Conservation (phyloP, 2,113 vertebrate species). For the Syngnathus floridae region DNA sequence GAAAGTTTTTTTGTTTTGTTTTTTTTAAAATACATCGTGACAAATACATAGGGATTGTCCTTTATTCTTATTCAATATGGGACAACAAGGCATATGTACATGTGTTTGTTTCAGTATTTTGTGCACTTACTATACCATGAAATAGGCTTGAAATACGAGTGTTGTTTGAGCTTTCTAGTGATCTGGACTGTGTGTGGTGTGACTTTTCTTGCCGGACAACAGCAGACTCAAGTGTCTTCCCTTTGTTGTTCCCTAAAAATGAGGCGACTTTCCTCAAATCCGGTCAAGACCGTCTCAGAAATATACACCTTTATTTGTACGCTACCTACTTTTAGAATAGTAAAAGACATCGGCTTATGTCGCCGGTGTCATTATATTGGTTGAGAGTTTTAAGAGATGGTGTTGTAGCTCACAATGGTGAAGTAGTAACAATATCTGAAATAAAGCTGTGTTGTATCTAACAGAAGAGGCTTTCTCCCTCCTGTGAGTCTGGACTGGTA, state of each 20-base stretch:
- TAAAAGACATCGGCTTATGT: conserved; percentile 34
- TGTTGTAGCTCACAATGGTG: conserved; percentile 57
- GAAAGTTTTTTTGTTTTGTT: conserved; percentile 28
- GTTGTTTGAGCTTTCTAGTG: conserved; percentile 72
- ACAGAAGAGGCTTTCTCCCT: conserved; percentile 45
- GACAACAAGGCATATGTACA: conserved; percentile 61
- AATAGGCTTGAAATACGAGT: conserved; percentile 76
- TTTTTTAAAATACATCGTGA: conserved; percentile 58
- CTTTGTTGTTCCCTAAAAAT: conserved; percentile 60
- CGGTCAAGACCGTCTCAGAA: conserved; percentile 34
- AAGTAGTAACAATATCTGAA: conserved; percentile 61
- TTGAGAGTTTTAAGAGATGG: conserved; percentile 44
- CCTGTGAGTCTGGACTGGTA: conserved; percentile 65
- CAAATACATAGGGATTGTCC: conserved; percentile 59
- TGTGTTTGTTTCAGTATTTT: conserved; percentile 70
- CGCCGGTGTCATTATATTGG: conserved; percentile 39
- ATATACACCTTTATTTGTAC: conserved; percentile 51
- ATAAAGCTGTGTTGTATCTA: conserved; percentile 63
- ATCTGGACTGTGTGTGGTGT: conserved; percentile 73
- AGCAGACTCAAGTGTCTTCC: conserved; percentile 64
- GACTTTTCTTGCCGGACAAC: conserved; percentile 69
- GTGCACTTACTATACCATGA: conserved; percentile 76
- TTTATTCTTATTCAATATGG: conserved; percentile 62
- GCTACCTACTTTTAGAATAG: conserved; percentile 53
- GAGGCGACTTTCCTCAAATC: conserved; percentile 43